Evolutionary conservation across 1,140 invertebrate species (phyloP), one percentile per base, ranked within the genome.

Genomic region (Aphaenogaster ashmeadi): DNA sequence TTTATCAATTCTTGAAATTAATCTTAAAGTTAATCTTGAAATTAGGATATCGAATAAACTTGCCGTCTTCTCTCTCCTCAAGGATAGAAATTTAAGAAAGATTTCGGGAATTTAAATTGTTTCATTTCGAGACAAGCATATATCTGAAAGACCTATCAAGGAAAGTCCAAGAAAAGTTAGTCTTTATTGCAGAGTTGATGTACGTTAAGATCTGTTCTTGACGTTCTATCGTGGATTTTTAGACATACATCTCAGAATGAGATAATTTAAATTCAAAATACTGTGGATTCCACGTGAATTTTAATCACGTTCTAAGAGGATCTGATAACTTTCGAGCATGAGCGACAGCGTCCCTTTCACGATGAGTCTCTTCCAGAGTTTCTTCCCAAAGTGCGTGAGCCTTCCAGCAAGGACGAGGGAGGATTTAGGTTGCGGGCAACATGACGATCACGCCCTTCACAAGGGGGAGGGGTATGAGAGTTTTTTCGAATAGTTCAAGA

Each of bases 231-330:
- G n/a, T 74, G 41, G 4, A 58, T 83, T 58, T 74, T 74, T 74
- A 69, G 47, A 27, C 62, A n/a, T 74, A 36, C 7, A 27, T 83
- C 38, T 38, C 38, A 36, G 38, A 83, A 83, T 74, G 67, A 74
- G 50, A 47, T 83, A 44, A 74, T 83, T 83, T 74, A 74, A 83
- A 60, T 74, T 74, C 38, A 52, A 83, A 60, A 41, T 71, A 44
- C 38, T 13, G 54, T 27, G 27, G 38, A 74, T 74, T 74, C 38
- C n/a, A 74, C 27, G 80, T 47, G 80, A 83, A 83, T 83, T 69
- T 81, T 69, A 81, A 81, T 69, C 67, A 74, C 11, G 52, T 47
- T 60, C 69, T 47, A 74, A 83, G 27, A 74, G 67, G 13, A 72
- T 60, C 67, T 47, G 80, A 83, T 83, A 74, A 74, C 54, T 83